Percentiles rank a stretch among this genome's conserved stretches.
phyloP scores from a whole-genome alignment of 2,113 vertebrate genomes.

The Gasterosteus nipponicus region DNA sequence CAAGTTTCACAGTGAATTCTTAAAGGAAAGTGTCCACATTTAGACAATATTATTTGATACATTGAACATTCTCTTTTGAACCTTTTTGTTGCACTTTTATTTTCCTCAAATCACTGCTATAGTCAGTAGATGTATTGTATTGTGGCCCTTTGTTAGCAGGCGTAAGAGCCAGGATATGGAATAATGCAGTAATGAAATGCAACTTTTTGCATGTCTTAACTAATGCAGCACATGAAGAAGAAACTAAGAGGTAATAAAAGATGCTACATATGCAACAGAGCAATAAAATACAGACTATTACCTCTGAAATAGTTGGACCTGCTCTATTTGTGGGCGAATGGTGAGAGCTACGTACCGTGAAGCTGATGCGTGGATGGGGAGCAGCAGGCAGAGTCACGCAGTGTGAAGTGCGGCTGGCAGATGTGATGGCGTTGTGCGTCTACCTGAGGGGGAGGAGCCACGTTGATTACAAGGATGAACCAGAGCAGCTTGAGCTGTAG shows the following conservation, averaged over 20 bases:
- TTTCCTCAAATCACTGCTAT: background rate
- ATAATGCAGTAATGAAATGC: background rate
- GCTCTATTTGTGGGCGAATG: background rate
- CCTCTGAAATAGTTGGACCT: background rate
- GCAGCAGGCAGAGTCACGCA: slow-evolving; percentile 49
- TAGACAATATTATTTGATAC: background rate
- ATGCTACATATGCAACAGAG: background rate
- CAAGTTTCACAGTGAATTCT: background rate
- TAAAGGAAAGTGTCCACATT: background rate
- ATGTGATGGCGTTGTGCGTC: slow-evolving; percentile 51
- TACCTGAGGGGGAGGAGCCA: slow-evolving; percentile 61
- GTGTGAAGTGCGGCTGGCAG: slow-evolving; percentile 60
- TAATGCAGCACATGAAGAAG: background rate
- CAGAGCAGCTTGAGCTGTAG: background rate
- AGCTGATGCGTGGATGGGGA: slow-evolving; percentile 30
- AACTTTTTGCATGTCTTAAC: slow-evolving; percentile 2
- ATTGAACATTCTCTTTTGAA: background rate
- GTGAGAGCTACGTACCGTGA: slow-evolving; percentile 46
- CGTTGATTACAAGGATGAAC: slow-evolving; percentile 13
- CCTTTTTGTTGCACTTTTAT: background rate
- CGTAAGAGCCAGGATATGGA: background rate
- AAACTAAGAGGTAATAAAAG: background rate
- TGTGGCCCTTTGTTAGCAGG: background rate
- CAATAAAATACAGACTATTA: background rate
- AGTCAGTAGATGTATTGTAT: background rate